Base-by-base conservation (phyloP, 2,888 invertebrate species). In the Plebejus argus region DNA sequence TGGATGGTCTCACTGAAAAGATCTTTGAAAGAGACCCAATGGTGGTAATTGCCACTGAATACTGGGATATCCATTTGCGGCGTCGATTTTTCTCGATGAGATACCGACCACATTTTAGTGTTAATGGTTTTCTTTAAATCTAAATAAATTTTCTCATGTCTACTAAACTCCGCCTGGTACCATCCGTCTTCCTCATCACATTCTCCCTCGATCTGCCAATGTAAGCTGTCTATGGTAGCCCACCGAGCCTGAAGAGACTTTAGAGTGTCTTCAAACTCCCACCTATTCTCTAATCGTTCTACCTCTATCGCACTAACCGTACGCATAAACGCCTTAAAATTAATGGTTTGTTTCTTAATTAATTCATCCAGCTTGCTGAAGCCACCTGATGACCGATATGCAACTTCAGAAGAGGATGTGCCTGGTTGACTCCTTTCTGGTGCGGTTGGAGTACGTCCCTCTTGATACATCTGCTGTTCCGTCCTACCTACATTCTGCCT, bases 1-100 rank as follows among this genome's bases (percentile, higher is more conserved):
- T 82, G 81, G 45, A 82, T 80, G 7, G 78, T 74, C 72, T 81
- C 81, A 1, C 10, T 78, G 49, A 82, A 81, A 8, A 82, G 35
- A 76, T 81, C 80, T 56, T 81, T n/a, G n/a, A n/a, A n/a, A n/a
- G n/a, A n/a, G n/a, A n/a, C n/a, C n/a, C n/a, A n/a, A n/a, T n/a
- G n/a, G n/a, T 79, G 66, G 39, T 79, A 82, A 58, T 77, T 76
- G n/a, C 81, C 82, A 20, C 49, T 78, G 61, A 81, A 81, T 12
- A 49, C 20, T 1, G 81, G 81, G 5, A 80, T 78, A 35, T 81
- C 79, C 39, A 81, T 58, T 61, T 76, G 45, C 23, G 79, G 79
- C 8, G 77, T 79, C 5, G 78, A 39, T 35, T 78, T 76, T 49
- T 72, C 77, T 7, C 76, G 61, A 61, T 61, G 61, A 8, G 61